phyloP scores from a whole-genome alignment of 1,140 invertebrate genomes.

The Copidosoma floridanum region DNA sequence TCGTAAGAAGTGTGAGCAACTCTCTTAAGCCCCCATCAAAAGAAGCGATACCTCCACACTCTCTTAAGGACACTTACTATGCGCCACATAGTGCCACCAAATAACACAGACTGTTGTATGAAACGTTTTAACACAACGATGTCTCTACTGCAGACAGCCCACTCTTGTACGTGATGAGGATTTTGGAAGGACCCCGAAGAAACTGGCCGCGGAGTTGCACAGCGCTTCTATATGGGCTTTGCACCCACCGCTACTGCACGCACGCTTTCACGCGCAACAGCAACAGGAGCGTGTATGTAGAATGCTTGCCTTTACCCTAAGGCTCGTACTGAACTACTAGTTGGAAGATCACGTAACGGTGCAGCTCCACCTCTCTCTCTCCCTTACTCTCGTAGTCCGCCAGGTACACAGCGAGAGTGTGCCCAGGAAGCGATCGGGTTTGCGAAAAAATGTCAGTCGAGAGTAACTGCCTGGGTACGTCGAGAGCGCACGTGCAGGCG shows the following conservation, averaged over 20 bases:
- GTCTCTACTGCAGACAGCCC: too few species aligned
- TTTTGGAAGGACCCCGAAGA: constrained; percentile 44
- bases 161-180: constrained; percentile 35
- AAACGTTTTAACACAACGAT: not conserved
- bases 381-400: too few species aligned
- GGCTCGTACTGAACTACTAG: too few species aligned
- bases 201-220: constrained; percentile 46
- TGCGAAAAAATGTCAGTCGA: constrained; percentile 12
- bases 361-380: too few species aligned
- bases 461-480: too few species aligned
- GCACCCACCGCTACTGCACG: constrained; percentile 31
- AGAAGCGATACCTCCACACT: too few species aligned
- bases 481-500: too few species aligned
- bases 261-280: constrained; percentile 36
- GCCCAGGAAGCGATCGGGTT: constrained; percentile 46
- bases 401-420: too few species aligned
- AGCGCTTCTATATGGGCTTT: constrained; percentile 54
- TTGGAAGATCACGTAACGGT: constrained; percentile 37
- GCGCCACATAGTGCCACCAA: constrained; percentile 40
- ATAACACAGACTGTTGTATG: not conserved
- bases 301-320: constrained; percentile 36
- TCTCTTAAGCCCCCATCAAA: too few species aligned
- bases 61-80: constrained; percentile 50
- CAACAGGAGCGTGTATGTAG: constrained; percentile 26
- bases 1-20: too few species aligned